Conservation (phyloP, 2,113 vertebrate genomes). For the Neoarius graeffei region DNA sequence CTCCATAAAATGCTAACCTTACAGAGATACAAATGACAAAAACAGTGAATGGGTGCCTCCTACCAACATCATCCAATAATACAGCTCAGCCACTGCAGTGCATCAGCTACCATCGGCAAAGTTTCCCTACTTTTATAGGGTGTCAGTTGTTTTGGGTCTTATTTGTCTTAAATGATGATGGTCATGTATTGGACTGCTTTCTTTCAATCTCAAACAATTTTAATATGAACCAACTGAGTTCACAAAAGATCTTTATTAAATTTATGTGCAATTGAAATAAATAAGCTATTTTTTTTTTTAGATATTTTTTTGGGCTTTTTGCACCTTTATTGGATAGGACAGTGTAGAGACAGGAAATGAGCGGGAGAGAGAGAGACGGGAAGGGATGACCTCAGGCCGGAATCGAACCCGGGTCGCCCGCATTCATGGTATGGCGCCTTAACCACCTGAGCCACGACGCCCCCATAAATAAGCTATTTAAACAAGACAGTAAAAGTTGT, state of each 20-base stretch:
- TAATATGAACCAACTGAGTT: neutral
- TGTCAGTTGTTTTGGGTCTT: neutral
- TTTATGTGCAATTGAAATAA: neutral
- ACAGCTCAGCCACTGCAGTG: neutral
- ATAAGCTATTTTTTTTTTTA: neutral
- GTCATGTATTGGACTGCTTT: neutral
- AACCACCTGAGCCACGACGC: too few relatives aligned
- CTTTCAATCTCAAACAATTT: neutral
- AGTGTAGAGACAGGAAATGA: too few relatives aligned
- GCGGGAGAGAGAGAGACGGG: too few relatives aligned
- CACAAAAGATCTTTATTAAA: neutral
- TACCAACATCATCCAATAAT: neutral
- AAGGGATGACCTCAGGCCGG: too few relatives aligned
- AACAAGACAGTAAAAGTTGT: neutral
- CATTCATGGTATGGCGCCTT: too few relatives aligned
- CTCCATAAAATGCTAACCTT: neutral
- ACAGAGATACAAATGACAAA: neutral
- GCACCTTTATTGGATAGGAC: too few relatives aligned
- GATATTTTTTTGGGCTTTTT: too few relatives aligned
- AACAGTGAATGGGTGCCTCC: neutral
- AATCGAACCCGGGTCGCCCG: too few relatives aligned
- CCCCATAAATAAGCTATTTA: neutral
- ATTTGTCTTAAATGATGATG: neutral
- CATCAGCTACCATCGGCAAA: neutral
- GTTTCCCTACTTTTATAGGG: neutral